phyloP scores from a whole-genome alignment of 37 sponge, comb jelly and placozoan genomes.

The Haliclona indistincta region DNA sequence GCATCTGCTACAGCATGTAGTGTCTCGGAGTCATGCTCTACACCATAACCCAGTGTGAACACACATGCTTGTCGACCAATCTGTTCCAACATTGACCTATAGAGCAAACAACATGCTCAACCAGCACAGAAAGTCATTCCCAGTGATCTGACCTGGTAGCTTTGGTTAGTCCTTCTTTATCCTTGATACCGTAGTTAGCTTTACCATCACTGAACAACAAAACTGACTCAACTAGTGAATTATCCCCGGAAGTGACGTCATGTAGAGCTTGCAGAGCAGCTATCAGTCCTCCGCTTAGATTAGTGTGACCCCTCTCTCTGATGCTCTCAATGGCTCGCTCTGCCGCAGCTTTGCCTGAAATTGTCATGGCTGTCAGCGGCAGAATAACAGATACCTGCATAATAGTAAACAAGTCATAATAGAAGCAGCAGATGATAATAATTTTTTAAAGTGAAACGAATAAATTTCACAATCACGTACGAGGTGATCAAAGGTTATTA shows the following conservation, averaged over 20 bases:
- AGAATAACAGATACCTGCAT: conserved; percentile 52
- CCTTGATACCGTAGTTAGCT: conserved; percentile 87
- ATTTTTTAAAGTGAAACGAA: background rate
- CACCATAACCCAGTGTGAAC: conserved; percentile 91
- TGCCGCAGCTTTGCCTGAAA: conserved; percentile 77
- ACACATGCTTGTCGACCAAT: conserved; percentile 84
- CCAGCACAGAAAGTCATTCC: background rate
- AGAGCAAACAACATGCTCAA: background rate
- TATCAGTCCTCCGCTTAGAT: conserved; percentile 92
- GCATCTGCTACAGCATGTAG: conserved; percentile 77
- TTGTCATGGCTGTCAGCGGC: conserved; percentile 78
- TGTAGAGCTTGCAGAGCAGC: conserved; percentile 69
- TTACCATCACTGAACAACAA: conserved; percentile 94
- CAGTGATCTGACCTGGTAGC: conserved; percentile 73
- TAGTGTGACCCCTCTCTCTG: conserved; percentile 90
- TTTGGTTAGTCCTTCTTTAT: conserved; percentile 52
- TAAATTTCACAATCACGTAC: conserved; percentile 21
- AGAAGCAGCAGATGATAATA: background rate
- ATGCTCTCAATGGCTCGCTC: conserved; percentile 71
- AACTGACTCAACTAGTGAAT: conserved; percentile 83
- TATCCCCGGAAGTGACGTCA: conserved; percentile 20
- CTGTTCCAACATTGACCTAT: conserved; percentile 80
- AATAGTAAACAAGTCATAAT: background rate
- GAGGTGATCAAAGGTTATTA: conserved; percentile 90
- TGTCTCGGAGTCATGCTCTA: conserved; percentile 81